Evolutionary conservation across 1,140 invertebrate species (phyloP), one percentile per base, ranked within the genome.

Genomic region (Holcopasites calliopsidis): DNA sequence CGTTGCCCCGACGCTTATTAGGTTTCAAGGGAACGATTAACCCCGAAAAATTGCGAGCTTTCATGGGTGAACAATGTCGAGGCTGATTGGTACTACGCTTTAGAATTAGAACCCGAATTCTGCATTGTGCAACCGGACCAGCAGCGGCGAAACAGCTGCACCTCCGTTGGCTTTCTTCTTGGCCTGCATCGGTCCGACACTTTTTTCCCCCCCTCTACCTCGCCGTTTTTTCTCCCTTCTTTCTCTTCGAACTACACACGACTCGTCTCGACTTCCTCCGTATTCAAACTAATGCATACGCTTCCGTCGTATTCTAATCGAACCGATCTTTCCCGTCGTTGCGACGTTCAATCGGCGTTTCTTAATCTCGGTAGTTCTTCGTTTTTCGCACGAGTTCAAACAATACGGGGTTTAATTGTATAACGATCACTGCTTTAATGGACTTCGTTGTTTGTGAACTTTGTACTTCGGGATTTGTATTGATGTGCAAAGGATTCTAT

Each of bases 11-110:
- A 62, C 58, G 74, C 71, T 84, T 83, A 86, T 85, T 85, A 86
- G 79, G 52, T 82, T 74, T 83, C 66, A 82, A 60, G 42, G n/a
- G 69, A 79, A 79, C 76, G 73, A 86, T 83, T 83, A 82, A 83
- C 76, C 55, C 47, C 23, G 71, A 77, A 82, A 85, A 84, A 84
- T 82, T 76, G 47, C 72, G 60, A 84, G 79, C 79, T 73, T 85
- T 86, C 77, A 82, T 68, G 31, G 44, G 42, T 58, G 86, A 86
- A 88, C 85, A 87, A 88, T 87, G 62, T 69, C n/a, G n/a, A 44
- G 74, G 35, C 80, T 87, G 87, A 89, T 89, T 88, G 86, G 85
- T 80, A 80, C 38, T 64, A n/a, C 79, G 80, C 85, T 85, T 87
- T 84, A 86, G 83, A 87, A 88, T 87, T 88, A 85, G 80, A 78